phyloP scores from a whole-genome alignment of 2,888 invertebrate species.

The Neuroscelio doddi region DNA sequence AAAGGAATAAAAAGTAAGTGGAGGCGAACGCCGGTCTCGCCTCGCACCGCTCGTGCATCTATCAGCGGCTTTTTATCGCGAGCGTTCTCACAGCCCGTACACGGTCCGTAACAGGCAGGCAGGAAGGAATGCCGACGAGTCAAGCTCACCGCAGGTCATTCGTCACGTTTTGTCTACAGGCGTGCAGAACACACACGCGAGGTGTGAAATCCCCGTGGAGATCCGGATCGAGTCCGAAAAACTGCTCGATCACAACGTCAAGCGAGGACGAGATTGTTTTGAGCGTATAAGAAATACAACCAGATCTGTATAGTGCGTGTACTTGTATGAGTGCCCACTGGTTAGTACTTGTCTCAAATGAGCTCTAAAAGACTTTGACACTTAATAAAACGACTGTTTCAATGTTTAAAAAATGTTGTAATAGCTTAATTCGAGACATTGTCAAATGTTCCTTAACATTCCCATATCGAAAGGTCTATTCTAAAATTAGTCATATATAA shows the following conservation, averaged over 20 bases:
- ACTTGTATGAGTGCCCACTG: no score
- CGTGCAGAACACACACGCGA: conserved; percentile 56
- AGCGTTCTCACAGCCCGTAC: conserved; percentile 54
- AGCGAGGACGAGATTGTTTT: conserved; percentile 22
- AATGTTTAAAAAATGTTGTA: no score
- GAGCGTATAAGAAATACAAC: not conserved
- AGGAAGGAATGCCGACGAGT: conserved; percentile 44
- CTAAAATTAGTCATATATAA: no score
- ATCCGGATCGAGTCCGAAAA: conserved; percentile 43
- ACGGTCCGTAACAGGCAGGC: conserved; percentile 44
- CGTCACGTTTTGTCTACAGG: conserved; percentile 58
- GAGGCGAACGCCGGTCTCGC: conserved; percentile 26
- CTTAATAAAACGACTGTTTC: no score
- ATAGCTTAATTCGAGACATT: no score
- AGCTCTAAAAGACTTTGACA: no score
- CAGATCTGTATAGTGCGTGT: no score
- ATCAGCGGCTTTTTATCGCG: conserved; percentile 58
- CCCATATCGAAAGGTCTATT: no score
- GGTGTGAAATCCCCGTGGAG: conserved; percentile 52
- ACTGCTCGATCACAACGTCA: conserved; percentile 46
- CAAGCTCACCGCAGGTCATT: conserved; percentile 54
- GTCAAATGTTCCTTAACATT: no score
- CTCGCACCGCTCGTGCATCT: conserved; percentile 52
- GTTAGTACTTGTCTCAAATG: no score
- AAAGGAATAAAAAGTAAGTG: conserved; percentile 15